phyloP scores from a whole-genome alignment of 30 jellyfish, hydroid and myxozoan genomes.

The Nemopilema nomurai region DNA sequence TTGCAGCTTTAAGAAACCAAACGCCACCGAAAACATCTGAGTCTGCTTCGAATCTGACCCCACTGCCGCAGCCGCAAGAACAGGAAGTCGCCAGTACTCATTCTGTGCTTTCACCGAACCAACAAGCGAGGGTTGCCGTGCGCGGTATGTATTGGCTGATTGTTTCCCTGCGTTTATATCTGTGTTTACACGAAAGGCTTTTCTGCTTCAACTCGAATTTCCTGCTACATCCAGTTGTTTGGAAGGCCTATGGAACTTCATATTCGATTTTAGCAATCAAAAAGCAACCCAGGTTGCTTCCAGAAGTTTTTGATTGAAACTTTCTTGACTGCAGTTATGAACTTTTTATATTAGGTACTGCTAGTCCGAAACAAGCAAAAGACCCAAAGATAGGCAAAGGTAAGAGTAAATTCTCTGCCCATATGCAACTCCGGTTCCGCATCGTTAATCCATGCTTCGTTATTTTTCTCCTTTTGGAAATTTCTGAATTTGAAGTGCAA shows the following conservation, averaged over 20 bases:
- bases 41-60: not conserved
- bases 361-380: conserved; percentile 73
- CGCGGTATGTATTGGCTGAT: not conserved
- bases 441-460: no score
- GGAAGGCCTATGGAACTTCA: no score
- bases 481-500: no score
- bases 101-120: not conserved
- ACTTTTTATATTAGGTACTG: conserved; percentile 11
- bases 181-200: no score
- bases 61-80: not conserved
- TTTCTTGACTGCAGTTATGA: not conserved
- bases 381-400: conserved; percentile 97
- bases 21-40: conserved; percentile 35
- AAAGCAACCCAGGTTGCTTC: no score
- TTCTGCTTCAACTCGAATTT: no score
- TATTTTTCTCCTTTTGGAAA: no score
- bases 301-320: no score
- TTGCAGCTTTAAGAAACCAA: conserved; percentile 47
- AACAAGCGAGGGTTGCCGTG: not conserved
- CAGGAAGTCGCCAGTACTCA: not conserved
- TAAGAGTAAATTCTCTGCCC: no score
- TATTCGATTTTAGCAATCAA: no score
- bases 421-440: no score
- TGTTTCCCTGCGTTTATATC: not conserved
- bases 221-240: no score